Evolutionary conservation across 2,797 vertebrate species (phyloP), one percentile per base, ranked within the genome.

Genomic region (Triplophysa yarkandensis): DNA sequence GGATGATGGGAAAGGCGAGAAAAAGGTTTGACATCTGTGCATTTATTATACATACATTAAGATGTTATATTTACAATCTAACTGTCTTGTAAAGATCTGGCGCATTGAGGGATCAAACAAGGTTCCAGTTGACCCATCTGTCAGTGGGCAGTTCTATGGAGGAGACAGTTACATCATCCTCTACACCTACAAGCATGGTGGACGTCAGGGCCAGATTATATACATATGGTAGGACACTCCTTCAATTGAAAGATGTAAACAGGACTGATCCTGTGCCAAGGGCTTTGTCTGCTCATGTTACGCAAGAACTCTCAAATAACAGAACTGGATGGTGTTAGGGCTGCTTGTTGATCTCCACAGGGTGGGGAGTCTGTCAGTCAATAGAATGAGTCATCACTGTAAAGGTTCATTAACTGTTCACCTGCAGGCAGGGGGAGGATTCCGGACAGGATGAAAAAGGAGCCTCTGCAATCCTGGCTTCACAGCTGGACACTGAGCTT

Each of bases 131-230:
- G 85, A 90, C 8, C 48, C 67, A 0, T 77, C 77, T 0, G 1
- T 36, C 5, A 75, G 81, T 0, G 86, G 88, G n/a, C 91, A 89
- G 80, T 91, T 91, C 77, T 92, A 80, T 25, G 88, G 90, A n/a
- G 90, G 89, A 54, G 90, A 91, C 80, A 87, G 87, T 79, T 92
- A 92, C 86, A 75, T 92, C 77, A 86, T 91, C 46, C 82, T 76
- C 57, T 92, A 92, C 71, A 50, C 74, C 25, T 92, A 90, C 74
- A 75, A 60, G 0, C 83, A 87, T 23, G 36, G 44, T 0, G 13
- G 27, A 8, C 71, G 76, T 17, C n/a, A 19, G 0, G 84, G 87
- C 16, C 78, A 87, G 54, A 77, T 91, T 32, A 85, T 92, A 77
- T 92, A 91, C 80, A 85, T 87, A 2, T 91, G 91, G 90, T 91